Conservation (phyloP, 1,140 invertebrate species). For the Meloidogyne hapla region DNA sequence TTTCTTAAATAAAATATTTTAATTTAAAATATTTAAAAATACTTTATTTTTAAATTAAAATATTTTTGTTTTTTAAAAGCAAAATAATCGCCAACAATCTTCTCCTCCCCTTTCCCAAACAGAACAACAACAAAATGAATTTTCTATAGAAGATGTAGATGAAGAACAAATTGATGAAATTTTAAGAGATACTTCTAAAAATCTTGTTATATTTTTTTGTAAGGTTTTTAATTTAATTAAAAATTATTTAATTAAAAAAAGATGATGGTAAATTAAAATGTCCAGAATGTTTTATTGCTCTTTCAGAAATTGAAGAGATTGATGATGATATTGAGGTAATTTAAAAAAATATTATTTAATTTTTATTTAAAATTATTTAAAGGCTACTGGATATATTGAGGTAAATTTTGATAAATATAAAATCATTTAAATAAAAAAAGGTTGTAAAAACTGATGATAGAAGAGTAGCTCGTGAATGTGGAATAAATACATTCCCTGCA, state of each 20-base stretch:
- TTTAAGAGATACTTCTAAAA: conserved; percentile 58
- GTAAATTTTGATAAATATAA: conserved; percentile 27
- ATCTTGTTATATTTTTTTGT: conserved; percentile 64
- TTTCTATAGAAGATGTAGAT: conserved; percentile 64
- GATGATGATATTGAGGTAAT: conserved; percentile 60
- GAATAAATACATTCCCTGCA: conserved; percentile 61
- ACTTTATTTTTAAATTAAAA: too few relatives aligned
- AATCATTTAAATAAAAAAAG: conserved; percentile 32
- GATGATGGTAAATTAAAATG: conserved; percentile 62
- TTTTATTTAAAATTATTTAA: not conserved
- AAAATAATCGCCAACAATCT: not conserved
- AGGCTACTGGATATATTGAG: conserved; percentile 62
- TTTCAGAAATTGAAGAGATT: conserved; percentile 62
- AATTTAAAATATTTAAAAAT: too few relatives aligned
- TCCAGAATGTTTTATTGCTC: conserved; percentile 56
- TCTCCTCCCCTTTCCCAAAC: not conserved
- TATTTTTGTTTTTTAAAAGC: not conserved
- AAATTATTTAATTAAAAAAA: conserved; percentile 36
- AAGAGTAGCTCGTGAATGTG: conserved; percentile 60
- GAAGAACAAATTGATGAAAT: conserved; percentile 64
- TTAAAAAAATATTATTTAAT: not conserved
- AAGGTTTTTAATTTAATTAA: conserved; percentile 26
- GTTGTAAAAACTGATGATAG: conserved; percentile 64
- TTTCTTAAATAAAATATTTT: too few relatives aligned
- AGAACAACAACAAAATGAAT: conserved; percentile 48